Base-by-base conservation (phyloP, 2,113 vertebrate genomes). In the Stegostoma tigrinum region DNA sequence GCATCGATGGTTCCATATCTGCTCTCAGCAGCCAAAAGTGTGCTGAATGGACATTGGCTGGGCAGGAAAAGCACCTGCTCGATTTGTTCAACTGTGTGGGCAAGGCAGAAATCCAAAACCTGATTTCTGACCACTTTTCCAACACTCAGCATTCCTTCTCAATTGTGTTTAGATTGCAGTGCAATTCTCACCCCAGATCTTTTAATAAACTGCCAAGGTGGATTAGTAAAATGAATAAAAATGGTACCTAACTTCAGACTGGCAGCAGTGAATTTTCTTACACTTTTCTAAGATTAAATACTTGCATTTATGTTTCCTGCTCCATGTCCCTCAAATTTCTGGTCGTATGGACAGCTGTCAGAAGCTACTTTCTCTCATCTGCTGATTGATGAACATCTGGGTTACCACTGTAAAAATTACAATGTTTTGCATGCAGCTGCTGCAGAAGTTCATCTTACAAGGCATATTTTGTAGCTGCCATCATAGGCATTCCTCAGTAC, bases 381-480 rank as follows among this genome's bases (percentile, higher is more conserved):
- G 45, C 42, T 95, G 68, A 70, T 72, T 42, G 52, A 75, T 14
- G 24, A 95, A 24, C 67, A 10, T 52, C 42, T 95, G 24, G 66
- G 48, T 95, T 95, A 67, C 70, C 93, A 72, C 42, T 95, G 42
- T 24, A 95, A 48, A 89, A 95, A 95, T 70, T 72, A 42, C 67
- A 95, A 38, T 48, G 24, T 27, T 95, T 75, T 75, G 21, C 94
- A 34, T 34, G 42, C 67, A 95, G 94, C 94, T 72, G 94, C 15
- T 34, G 94, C 27, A 24, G 67, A 23, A 95, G 67, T 48, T 95
- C 94, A 52, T 52, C 72, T 95, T 95, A 72, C 94, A 95, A 95
- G 72, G 68, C 45, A 75, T 95, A 52, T 95, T 52, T 72, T 72
- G 45, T 95, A 75, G 68, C 68, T 95, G 94, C 45, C n/a, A 95